phyloP scores from a whole-genome alignment of 2,113 vertebrate genomes.

The Columba livia region DNA sequence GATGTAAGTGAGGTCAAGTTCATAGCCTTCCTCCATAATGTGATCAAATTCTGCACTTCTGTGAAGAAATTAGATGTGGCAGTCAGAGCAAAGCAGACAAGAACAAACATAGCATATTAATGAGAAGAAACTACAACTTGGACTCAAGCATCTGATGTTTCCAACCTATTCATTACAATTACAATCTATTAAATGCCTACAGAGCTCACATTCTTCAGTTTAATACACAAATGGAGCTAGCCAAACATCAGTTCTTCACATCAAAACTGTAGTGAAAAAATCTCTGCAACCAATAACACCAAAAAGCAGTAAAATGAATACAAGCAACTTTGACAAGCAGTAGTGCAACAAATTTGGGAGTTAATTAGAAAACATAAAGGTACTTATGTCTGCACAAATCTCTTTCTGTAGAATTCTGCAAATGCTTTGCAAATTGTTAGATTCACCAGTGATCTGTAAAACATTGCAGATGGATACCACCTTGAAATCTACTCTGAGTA shows the following conservation, averaged over 20 bases:
- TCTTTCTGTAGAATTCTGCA: background rate
- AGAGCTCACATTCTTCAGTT: background rate
- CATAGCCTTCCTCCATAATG: slow-evolving; percentile 90
- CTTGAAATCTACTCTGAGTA: background rate
- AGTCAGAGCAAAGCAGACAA: background rate
- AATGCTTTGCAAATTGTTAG: background rate
- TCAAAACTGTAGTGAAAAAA: background rate
- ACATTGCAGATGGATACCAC: background rate
- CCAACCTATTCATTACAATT: background rate
- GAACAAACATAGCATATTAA: background rate
- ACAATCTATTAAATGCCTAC: background rate
- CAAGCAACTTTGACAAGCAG: background rate
- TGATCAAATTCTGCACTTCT: slow-evolving; percentile 60
- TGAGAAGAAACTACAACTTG: background rate
- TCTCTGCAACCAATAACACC: background rate
- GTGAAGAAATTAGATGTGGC: background rate
- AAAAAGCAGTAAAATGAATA: background rate
- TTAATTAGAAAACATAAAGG: background rate
- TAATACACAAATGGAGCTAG: background rate
- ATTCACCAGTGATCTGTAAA: background rate
- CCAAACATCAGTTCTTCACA: background rate
- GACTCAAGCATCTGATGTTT: background rate
- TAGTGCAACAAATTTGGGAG: background rate
- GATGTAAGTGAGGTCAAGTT: slow-evolving; percentile 94
- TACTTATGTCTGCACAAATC: background rate